phyloP scores from a whole-genome alignment of 2,888 invertebrate species.

The Platycheirus rosarum region DNA sequence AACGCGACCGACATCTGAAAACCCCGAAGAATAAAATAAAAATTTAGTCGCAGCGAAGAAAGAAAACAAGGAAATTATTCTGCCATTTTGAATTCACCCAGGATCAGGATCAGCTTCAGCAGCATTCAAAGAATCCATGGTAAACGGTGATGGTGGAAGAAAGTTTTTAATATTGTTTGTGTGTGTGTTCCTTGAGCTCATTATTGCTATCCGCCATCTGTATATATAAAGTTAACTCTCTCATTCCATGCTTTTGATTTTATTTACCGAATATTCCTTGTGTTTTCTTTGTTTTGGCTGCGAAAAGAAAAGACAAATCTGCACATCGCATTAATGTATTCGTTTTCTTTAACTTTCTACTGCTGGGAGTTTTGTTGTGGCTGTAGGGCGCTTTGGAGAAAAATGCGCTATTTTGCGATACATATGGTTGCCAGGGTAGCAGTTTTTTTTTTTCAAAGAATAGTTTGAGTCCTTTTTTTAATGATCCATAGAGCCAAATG shows the following conservation, averaged over 20 bases:
- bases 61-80: constrained; percentile 28
- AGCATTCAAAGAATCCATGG: neutral
- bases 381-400: constrained; percentile 43
- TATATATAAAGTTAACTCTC: neutral
- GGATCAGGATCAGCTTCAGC: constrained; percentile 28
- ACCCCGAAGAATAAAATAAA: constrained; percentile 14
- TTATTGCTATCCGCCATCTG: constrained; percentile 6
- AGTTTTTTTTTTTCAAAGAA: neutral
- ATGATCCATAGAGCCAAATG: too few species aligned
- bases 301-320: constrained; percentile 63
- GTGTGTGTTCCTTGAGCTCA: constrained; percentile 19
- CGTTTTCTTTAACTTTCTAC: constrained; percentile 55
- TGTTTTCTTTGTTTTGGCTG: constrained; percentile 52
- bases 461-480: too few species aligned
- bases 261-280: constrained; percentile 48
- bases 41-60: neutral
- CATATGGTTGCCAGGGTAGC: constrained; percentile 8
- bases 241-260: constrained; percentile 11
- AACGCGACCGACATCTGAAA: too few species aligned
- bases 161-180: constrained; percentile 38
- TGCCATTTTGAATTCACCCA: constrained; percentile 51
- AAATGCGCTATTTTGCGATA: constrained; percentile 45
- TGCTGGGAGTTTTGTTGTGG: constrained; percentile 42
- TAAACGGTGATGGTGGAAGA: neutral
- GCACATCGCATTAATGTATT: constrained; percentile 68